Conservation (phyloP, 2,888 invertebrate species). For the Schrankia costaestrigalis region DNA sequence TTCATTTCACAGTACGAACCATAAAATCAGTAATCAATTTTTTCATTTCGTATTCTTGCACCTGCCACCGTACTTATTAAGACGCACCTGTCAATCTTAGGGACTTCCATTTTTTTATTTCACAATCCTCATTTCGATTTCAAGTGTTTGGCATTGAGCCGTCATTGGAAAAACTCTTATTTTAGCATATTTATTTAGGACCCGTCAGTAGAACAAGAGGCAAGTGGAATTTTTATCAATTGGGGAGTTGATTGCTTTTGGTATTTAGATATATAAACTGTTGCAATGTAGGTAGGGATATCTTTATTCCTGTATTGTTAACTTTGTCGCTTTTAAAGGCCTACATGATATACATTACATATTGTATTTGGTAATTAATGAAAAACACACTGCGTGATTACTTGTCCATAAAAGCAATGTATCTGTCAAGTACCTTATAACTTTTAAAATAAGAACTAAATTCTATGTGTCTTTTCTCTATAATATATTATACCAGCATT, state of each 20-base stretch:
- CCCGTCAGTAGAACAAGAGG: constrained; percentile 33
- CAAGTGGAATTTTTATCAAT: constrained; percentile 52
- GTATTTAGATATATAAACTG: background rate
- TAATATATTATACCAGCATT: too few species aligned
- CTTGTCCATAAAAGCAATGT: too few species aligned
- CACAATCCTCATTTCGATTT: constrained; percentile 53
- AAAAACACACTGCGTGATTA: too few species aligned
- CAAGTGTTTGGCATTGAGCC: constrained; percentile 59
- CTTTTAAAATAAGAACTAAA: too few species aligned
- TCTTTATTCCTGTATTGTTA: background rate
- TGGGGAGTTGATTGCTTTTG: constrained; percentile 57
- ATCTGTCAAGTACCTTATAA: too few species aligned
- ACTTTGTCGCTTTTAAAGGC: too few species aligned
- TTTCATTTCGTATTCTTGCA: constrained; percentile 68
- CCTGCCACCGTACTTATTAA: constrained; percentile 75
- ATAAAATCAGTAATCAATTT: constrained; percentile 71
- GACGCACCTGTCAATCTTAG: constrained; percentile 80
- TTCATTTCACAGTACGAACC: constrained; percentile 29
- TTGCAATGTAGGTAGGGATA: background rate
- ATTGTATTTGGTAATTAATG: too few species aligned
- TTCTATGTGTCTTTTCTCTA: too few species aligned
- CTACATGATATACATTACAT: too few species aligned
- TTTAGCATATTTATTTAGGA: constrained; percentile 69
- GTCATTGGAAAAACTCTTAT: constrained; percentile 51
- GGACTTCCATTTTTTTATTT: constrained; percentile 65